Conservation (phyloP, 2,113 vertebrate species). For the Entosphenus tridentatus region DNA sequence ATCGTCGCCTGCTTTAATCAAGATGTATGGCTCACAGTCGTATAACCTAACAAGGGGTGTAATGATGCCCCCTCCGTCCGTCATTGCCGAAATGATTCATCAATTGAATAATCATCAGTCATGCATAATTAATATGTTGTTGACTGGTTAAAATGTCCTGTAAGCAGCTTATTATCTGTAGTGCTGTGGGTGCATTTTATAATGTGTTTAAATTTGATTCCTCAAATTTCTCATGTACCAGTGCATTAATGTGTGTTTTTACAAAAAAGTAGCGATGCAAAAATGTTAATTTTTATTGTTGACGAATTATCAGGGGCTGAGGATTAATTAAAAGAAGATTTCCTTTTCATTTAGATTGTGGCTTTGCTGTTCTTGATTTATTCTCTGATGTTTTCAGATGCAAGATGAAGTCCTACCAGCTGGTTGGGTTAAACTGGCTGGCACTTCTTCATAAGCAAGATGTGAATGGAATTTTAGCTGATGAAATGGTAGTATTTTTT, state of each 20-base stretch:
- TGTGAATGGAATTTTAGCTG: slow-evolving; percentile 75
- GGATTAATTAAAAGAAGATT: too few species aligned
- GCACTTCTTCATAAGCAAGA: slow-evolving; percentile 58
- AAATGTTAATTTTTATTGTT: slow-evolving; percentile 11
- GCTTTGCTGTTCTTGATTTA: neutral
- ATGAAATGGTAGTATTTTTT: slow-evolving; percentile 67
- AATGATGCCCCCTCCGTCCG: neutral
- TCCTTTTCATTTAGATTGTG: too few species aligned
- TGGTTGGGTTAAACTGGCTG: slow-evolving; percentile 86
- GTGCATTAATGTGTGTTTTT: too few species aligned
- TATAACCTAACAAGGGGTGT: neutral
- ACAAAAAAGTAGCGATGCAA: neutral
- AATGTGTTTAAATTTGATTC: too few species aligned
- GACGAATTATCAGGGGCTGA: too few species aligned
- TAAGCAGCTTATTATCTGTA: too few species aligned
- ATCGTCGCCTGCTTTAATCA: neutral
- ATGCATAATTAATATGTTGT: too few species aligned
- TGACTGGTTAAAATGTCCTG: too few species aligned
- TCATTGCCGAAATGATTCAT: too few species aligned
- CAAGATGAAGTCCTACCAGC: slow-evolving; percentile 66
- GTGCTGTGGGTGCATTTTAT: too few species aligned
- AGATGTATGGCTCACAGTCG: neutral
- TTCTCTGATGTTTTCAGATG: slow-evolving; percentile 24
- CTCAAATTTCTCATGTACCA: too few species aligned
- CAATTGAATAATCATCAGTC: too few species aligned